Evolutionary conservation across 2,888 invertebrate species (phyloP), one percentile per base, ranked within the genome.

Genomic region (Slavum lentiscoides): DNA sequence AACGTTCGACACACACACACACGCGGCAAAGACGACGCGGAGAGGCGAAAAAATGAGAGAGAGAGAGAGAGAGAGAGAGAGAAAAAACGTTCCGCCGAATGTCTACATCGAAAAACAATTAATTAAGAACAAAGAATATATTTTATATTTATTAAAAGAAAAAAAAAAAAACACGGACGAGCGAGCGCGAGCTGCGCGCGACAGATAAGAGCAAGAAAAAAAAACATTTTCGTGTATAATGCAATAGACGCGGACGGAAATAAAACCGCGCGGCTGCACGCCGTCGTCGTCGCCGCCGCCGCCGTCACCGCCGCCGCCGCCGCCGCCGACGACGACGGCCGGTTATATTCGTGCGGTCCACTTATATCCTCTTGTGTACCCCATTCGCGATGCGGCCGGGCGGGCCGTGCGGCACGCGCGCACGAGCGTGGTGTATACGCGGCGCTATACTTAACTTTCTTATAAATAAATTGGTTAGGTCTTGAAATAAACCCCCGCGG

Each of bases 401-500:
- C 80, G 69, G 62, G 61, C 21, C 61, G 61, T 49, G 11, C 70
- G 19, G 58, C 39, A 39, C 43, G 23, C 43, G 43, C 58, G 64
- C n/a, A 8, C 64, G 43, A 43, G 43, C 43, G 43, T 9, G 8
- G 74, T 49, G 23, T 55, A 15, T 15, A 19, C 43, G 30, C 66
- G 3, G 80, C 80, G 80, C 80, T 80, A 80, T 80, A 80, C 80
- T 72, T 80, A 80, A 80, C 80, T 80, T 80, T 80, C 66, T 72
- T 80, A 80, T 80, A 80, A 80, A 80, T 80, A 80, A 80, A 80
- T 80, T 72, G 80, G 80, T 80, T 80, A 72, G 80, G 70, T 80
- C 80, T 80, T 80, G 80, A 80, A 80, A 80, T 80, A 80, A 80
- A 80, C 80, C 80, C 80, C 80, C 80, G 80, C 80, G 80, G 74